Percentiles rank a stretch among this genome's conserved stretches.
Evolutionary conservation across 2,797 vertebrate genomes (phyloP).

Genomic region (Cirrhinus mrigala): DNA sequence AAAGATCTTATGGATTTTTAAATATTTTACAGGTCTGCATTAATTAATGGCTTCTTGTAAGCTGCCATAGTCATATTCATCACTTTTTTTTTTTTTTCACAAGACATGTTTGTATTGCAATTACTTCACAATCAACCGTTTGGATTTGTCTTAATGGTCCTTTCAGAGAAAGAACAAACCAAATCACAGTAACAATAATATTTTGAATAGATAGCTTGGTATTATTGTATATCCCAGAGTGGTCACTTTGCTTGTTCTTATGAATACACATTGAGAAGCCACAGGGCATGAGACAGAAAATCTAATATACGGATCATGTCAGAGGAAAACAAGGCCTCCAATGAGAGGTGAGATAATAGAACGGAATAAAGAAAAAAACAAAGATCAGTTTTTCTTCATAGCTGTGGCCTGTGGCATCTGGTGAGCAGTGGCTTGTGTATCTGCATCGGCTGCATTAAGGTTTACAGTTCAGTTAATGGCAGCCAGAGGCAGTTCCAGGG

Average conservation of each 20-base stretch:
- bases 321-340: slow-evolving; percentile 5
- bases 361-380: slow-evolving; percentile 10
- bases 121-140: background rate
- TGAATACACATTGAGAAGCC: slow-evolving; percentile 18
- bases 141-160: background rate
- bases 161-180: background rate
- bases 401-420: slow-evolving; percentile 1
- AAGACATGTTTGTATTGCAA: background rate
- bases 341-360: slow-evolving; percentile 31
- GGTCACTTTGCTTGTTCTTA: slow-evolving; percentile 26
- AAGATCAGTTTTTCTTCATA: slow-evolving; percentile 17
- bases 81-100: background rate
- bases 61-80: background rate
- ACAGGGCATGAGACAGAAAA: slow-evolving; percentile 14
- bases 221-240: slow-evolving; percentile 14
- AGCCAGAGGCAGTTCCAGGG: slow-evolving; percentile 17
- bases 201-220: background rate
- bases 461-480: slow-evolving; percentile 5
- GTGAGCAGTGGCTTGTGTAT: slow-evolving; percentile 19
- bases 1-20: background rate
- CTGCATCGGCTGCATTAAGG: background rate
- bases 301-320: slow-evolving; percentile 41
- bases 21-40: background rate
- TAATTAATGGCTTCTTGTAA: background rate
- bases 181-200: slow-evolving; percentile 17